phyloP scores from a whole-genome alignment of 2,888 invertebrate species.

The Megamerina dolium region DNA sequence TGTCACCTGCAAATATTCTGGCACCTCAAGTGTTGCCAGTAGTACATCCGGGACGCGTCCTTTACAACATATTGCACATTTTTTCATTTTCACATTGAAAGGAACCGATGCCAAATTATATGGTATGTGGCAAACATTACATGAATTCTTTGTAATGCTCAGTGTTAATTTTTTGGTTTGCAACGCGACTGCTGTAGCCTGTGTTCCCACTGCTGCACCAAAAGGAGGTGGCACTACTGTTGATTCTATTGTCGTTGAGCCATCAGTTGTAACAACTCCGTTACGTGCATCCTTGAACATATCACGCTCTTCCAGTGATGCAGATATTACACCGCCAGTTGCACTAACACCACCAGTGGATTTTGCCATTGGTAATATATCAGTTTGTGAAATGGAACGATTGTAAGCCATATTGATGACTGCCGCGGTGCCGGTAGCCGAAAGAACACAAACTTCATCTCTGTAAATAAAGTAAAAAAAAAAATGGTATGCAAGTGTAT shows the following conservation, averaged over 20 bases:
- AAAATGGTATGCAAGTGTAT: conserved; percentile 3
- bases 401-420: conserved; percentile 61
- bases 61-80: conserved; percentile 67
- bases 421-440: conserved; percentile 91
- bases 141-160: conserved; percentile 29
- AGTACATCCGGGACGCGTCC: conserved; percentile 87
- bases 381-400: conserved; percentile 43
- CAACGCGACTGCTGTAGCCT: conserved; percentile 17
- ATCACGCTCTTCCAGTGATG: conserved; percentile 53
- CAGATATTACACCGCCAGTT: conserved; percentile 46
- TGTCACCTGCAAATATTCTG: conserved; percentile 65
- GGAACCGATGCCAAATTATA: conserved; percentile 69
- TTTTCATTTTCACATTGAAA: conserved; percentile 65
- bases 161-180: conserved; percentile 26
- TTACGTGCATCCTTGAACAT: conserved; percentile 35
- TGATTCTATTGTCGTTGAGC: conserved; percentile 31
- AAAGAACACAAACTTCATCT: conserved; percentile 91
- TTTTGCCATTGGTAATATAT: conserved; percentile 33
- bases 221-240: conserved; percentile 16
- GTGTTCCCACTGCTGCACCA: conserved; percentile 17
- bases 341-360: conserved; percentile 31
- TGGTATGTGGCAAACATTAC: conserved; percentile 70
- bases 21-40: conserved; percentile 82
- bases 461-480: conserved; percentile 51
- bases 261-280: conserved; percentile 15